These are phyloP conservation scores for Pluvialis apricaria DNA, from an alignment of 2,113 vertebrate species.

Conservation along the genomic window DNA sequence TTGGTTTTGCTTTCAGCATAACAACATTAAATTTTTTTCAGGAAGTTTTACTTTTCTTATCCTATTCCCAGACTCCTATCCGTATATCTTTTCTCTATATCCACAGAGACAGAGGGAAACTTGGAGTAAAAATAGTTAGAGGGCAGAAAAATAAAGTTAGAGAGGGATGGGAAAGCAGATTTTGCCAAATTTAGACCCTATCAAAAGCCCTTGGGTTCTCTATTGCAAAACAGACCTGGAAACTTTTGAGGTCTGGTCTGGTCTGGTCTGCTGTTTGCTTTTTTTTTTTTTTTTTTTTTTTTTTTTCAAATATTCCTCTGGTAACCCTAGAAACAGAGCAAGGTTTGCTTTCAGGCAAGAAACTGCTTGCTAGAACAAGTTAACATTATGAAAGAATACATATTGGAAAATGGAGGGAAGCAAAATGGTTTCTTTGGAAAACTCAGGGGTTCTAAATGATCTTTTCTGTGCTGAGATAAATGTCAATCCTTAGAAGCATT, in stretches of 20 bases:
- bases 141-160: constrained; percentile 20
- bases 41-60: neutral
- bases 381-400: neutral
- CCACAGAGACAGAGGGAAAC: neutral
- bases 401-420: neutral
- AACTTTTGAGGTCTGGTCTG: neutral
- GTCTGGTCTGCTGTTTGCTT: neutral
- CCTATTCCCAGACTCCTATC: constrained; percentile 11
- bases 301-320: neutral
- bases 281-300: neutral
- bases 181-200: constrained; percentile 40
- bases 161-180: constrained; percentile 32
- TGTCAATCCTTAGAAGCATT: neutral
- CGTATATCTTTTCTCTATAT: neutral
- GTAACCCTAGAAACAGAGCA: constrained; percentile 14
- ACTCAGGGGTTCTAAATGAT: neutral
- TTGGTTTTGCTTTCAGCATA: neutral
- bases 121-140: constrained; percentile 47
- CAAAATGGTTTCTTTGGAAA: neutral
- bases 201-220: constrained; percentile 8
- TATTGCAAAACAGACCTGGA: constrained; percentile 30
- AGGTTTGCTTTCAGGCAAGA: neutral
- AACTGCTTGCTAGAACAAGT: neutral
- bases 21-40: neutral
- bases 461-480: neutral